Base-by-base conservation (phyloP, 2,888 invertebrate species). In the Drosophila subsilvestris region DNA sequence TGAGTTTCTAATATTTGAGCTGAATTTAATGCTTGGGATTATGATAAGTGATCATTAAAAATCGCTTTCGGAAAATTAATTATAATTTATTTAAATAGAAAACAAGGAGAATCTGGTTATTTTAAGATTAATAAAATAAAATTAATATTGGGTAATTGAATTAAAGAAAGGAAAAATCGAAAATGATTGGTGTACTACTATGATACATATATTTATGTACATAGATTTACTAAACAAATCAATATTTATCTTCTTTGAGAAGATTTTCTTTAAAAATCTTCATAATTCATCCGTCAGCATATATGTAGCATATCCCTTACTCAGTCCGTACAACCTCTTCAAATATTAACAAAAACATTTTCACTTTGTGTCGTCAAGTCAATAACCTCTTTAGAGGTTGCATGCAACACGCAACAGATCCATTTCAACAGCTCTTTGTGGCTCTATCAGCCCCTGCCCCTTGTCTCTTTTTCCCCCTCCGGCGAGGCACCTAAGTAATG, bases 361-460 rank as follows among this genome's bases (percentile, higher is more conserved):
- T 47, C 42, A 50, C 65, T 67, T 49, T 42, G 9, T 43, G 55
- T 18, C 53, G 32, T 18, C 61, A 59, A n/a, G 69, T 77, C 80
- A 77, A 77, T 57, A 61, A 60, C 37, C 65, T 60, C 63, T 53
- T 48, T 59, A 47, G 43, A 75, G 58, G 58, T 80, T 77, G 78
- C 78, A 80, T 78, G 78, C 60, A 61, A 37, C 82, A 79, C 78
- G 79, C 76, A 49, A 75, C 50, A 54, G 51, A 62, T 65, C 45
- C 48, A 72, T 68, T 79, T 76, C 45, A 53, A 53, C 55, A 32
- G 62, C 50, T 49, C 57, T 50, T 53, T 62, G 53, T 37, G 53
- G 43, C 44, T 53, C 60, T 49, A 49, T 49, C 43, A 17, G 63
- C 48, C 62, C 45, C 57, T 53, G 22, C 37, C 37, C 14, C 14